Base-by-base conservation (phyloP, 2,113 vertebrate species). In the Promerops cafer region DNA sequence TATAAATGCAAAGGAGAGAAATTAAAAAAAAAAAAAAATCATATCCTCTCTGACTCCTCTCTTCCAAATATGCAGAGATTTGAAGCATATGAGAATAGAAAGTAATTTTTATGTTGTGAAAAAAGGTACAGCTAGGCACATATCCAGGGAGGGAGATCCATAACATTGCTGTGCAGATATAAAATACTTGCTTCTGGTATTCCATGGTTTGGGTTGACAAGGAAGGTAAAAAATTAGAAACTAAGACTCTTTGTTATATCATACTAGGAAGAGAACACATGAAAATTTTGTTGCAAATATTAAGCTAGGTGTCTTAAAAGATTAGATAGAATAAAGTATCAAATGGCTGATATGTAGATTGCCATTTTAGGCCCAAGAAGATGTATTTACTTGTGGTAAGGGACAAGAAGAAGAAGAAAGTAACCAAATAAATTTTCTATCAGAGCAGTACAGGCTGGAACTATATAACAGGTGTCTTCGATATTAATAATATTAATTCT, bases 141-240 rank as follows among this genome's bases (percentile, higher is more conserved):
- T 45, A 40, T 61, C 10, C 2, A 1, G 3, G 7, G 4, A 49
- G 6, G 14, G 9, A 61, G 3, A 61, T 64, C 1, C 26, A 49
- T 49, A 31, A 89, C 26, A 57, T 42, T 89, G 5, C 16, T 56
- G 11, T n/a, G 28, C 7, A 35, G 7, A 4, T 60, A 23, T n/a
- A 60, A 88, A 79, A 83, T 27, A 53, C 2, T 24, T 47, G 6
- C 3, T 54, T 88, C 35, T 15, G 26, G 16, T 53, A 23, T 57
- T 12, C 7, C 17, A 53, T 16, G 72, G 22, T 77, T 88, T 74
- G 64, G 11, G 5, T 39, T 61, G 20, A 57, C 20, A 87, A 37
- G 9, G 14, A 86, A 71, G 4, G 5, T 31, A 27, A 49, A 37
- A 95, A 83, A 80, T 40, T 1, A 83, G 9, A 80, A 27, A 5